phyloP scores from a whole-genome alignment of 2,888 invertebrate genomes.

The Lissonota sp. region DNA sequence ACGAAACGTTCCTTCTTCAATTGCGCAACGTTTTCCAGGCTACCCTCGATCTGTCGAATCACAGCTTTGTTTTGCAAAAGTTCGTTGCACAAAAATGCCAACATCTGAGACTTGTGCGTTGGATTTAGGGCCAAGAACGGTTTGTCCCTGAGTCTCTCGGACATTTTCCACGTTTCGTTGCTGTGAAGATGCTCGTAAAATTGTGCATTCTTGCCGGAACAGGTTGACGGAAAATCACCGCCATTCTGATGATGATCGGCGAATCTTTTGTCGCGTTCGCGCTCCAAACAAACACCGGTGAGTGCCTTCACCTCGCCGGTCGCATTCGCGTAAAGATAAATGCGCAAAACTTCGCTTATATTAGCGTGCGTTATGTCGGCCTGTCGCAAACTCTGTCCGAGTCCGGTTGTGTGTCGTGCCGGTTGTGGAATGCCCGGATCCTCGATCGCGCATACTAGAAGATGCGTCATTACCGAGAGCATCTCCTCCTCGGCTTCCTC shows the following conservation, averaged over 20 bases:
- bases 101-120: slow-evolving; percentile 93
- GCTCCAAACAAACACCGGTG: slow-evolving; percentile 92
- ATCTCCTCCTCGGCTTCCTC: slow-evolving; percentile 94
- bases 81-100: slow-evolving; percentile 97
- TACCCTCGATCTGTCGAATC: slow-evolving; percentile 94
- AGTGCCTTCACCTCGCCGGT: slow-evolving; percentile 93
- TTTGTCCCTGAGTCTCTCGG: slow-evolving; percentile 91
- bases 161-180: slow-evolving; percentile 92
- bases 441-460: slow-evolving; percentile 96
- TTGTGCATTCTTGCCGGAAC: slow-evolving; percentile 90
- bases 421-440: slow-evolving; percentile 97
- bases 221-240: slow-evolving; percentile 88
- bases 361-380: slow-evolving; percentile 96
- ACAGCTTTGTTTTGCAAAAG: slow-evolving; percentile 96
- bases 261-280: slow-evolving; percentile 91
- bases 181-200: slow-evolving; percentile 92
- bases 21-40: slow-evolving; percentile 94
- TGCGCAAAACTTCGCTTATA: slow-evolving; percentile 95
- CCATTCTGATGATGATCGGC: slow-evolving; percentile 93
- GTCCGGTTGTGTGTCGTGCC: slow-evolving; percentile 93
- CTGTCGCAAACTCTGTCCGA: slow-evolving; percentile 95
- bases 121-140: slow-evolving; percentile 95
- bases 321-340: slow-evolving; percentile 95
- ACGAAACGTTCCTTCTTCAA: slow-evolving; percentile 96
- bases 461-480: slow-evolving; percentile 93